Base-by-base conservation (phyloP, 2,797 vertebrate species). In the Zalophus californianus region DNA sequence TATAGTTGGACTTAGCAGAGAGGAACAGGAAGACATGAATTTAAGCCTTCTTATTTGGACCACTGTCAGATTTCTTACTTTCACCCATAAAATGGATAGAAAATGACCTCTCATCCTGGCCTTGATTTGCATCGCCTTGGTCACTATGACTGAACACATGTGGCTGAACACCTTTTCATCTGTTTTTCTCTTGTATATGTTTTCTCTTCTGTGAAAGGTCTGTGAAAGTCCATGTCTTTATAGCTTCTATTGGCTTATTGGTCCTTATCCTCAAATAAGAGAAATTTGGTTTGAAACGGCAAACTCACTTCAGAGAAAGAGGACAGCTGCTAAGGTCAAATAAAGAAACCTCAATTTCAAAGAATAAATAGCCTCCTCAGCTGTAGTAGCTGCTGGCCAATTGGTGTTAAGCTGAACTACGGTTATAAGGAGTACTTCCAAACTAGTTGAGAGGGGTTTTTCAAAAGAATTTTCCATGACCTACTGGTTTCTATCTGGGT, bases 321-420 rank as follows among this genome's bases (percentile, higher is more conserved):
- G 21, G 54, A 84, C 54, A 91, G 48, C 60, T 95, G 54, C 21
- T 91, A 93, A 80, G 86, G 52, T 84, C 94, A 97, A 86, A 86
- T 68, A 86, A 75, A 87, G 25, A 58, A 48, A 91, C 77, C 14
- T 95, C 78, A 84, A 77, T 93, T 86, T 94, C 83, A 88, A 91
- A 84, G 75, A 94, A 78, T 64, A 91, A 82, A 86, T 58, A 87
- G n/a, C 41, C 75, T 60, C 41, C 58, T 83, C 60, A 88, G 77
- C 50, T 83, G 78, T 62, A 82, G 91, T 91, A 84, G 75, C 60
- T 91, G 52, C 62, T 56, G 62, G 52, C 21, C 83, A 83, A 44
- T 56, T 78, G 52, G 21, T 96, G 15, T 70, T 64, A 84, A 85
- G 64, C 35, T 83, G 52, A 70, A 84, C 56, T 44, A 5, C 12